Evolutionary conservation across 2,113 vertebrate species (phyloP).

Genomic region (Leucoraja erinaceus): DNA sequence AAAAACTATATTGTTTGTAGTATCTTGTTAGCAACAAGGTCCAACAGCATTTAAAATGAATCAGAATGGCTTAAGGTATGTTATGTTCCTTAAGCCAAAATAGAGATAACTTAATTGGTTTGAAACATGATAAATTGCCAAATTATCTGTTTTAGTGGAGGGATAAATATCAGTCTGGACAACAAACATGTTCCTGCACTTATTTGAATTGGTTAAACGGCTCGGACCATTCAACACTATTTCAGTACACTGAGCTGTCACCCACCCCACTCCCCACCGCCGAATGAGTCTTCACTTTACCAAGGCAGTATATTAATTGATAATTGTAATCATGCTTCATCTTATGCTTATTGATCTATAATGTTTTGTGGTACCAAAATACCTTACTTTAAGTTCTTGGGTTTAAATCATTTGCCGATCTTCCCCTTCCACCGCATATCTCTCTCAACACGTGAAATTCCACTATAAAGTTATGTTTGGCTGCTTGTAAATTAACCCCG

Average conservation of each 20-base stretch:
- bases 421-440: neutral
- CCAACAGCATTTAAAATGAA: neutral
- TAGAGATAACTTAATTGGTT: too few species aligned
- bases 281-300: too few species aligned
- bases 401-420: neutral
- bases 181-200: neutral
- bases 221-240: neutral
- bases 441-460: neutral
- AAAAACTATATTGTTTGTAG: neutral
- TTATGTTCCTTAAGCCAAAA: too few species aligned
- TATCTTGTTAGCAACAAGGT: neutral
- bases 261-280: neutral
- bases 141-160: neutral
- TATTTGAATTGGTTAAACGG: neutral
- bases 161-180: neutral
- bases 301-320: too few species aligned
- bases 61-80: neutral
- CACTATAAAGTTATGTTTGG: neutral
- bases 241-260: neutral
- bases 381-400: neutral
- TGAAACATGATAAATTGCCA: neutral
- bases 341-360: neutral
- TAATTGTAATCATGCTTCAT: neutral
- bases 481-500: neutral
- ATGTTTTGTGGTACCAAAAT: neutral